Evolutionary conservation across 2,797 vertebrate genomes (phyloP), one percentile per base, ranked within the genome.

Genomic region (Cyclura pinguis): DNA sequence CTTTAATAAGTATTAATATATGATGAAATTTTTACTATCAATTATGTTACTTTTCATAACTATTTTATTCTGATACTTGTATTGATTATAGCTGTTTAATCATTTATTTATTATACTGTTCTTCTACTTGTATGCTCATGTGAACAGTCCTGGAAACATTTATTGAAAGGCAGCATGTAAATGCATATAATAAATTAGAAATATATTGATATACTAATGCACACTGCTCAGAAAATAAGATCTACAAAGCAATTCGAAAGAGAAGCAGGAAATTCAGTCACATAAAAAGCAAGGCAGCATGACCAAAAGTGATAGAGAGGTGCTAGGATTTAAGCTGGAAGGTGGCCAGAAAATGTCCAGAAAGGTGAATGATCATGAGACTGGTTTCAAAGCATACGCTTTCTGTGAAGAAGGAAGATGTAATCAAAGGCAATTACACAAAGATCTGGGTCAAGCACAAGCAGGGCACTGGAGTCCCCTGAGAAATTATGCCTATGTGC

Each of bases 401-500:
- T 92, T 93, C 93, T 93, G 96, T 89, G 90, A 94, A 95, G 90
- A 86, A 96, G 87, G 88, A 93, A 89, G 93, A 93, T 94, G 96
- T 50, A 96, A 95, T 95, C 90, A 94, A 88, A 74, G 89, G 87
- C 85, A 89, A 84, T 89, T 96, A 93, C 90, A 88, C 93, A 86
- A 95, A 91, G 94, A 95, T 95, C 93, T 95, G 93, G 94, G 93
- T 95, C 93, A 67, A 89, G 89, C n/a, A 0, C 94, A 93, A 80
- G 91, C 83, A 80, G 2, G 88, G 72, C 89, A 59, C 4, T 35
- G n/a, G 27, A 87, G 32, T 90, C 89, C 80, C 89, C 24, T 18
- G 27, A 83, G 80, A 35, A 83, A 83, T 50, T 67, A 38, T 76
- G 55, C 77, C 42, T 84, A 64, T 84, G 92, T 69, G 82, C 38